phyloP scores from a whole-genome alignment of 1,140 invertebrate genomes.

The Drosophila tropicalis region DNA sequence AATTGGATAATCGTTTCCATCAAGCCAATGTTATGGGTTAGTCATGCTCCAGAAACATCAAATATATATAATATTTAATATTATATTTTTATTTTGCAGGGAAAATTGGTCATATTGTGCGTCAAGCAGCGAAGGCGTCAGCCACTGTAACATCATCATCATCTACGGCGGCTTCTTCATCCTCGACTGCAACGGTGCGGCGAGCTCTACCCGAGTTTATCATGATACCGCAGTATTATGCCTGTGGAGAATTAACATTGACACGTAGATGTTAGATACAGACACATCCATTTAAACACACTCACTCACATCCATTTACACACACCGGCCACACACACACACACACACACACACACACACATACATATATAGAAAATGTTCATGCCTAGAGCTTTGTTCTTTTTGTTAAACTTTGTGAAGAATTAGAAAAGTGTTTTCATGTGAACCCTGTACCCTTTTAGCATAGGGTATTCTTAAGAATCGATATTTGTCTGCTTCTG shows the following conservation, averaged over 20 bases:
- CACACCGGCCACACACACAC: slow-evolving; percentile 7
- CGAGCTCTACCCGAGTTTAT: slow-evolving; percentile 67
- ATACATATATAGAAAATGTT: slow-evolving; percentile 29
- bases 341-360: slow-evolving; percentile 13
- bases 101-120: slow-evolving; percentile 74
- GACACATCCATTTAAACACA: slow-evolving; percentile 15
- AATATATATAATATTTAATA: not conserved
- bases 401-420: slow-evolving; percentile 24
- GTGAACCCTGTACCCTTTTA: not conserved
- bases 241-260: slow-evolving; percentile 67
- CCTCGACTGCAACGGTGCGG: slow-evolving; percentile 40
- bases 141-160: slow-evolving; percentile 27
- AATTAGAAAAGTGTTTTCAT: slow-evolving; percentile 12
- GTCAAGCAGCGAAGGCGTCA: slow-evolving; percentile 52
- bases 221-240: slow-evolving; percentile 81
- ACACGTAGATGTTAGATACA: slow-evolving; percentile 62
- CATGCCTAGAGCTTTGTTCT: slow-evolving; percentile 38
- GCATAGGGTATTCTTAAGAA: not conserved
- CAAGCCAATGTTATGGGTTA: slow-evolving; percentile 73
- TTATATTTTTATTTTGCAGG: slow-evolving; percentile 39
- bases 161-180: slow-evolving; percentile 39
- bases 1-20: slow-evolving; percentile 71
- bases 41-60: not conserved
- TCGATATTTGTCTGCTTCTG: not conserved
- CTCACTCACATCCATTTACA: slow-evolving; percentile 24